A percentile compares a stretch with the other conserved stretches of the same genome.
phyloP scores from a whole-genome alignment of 2,888 invertebrate genomes.

The Cenopis cana region DNA sequence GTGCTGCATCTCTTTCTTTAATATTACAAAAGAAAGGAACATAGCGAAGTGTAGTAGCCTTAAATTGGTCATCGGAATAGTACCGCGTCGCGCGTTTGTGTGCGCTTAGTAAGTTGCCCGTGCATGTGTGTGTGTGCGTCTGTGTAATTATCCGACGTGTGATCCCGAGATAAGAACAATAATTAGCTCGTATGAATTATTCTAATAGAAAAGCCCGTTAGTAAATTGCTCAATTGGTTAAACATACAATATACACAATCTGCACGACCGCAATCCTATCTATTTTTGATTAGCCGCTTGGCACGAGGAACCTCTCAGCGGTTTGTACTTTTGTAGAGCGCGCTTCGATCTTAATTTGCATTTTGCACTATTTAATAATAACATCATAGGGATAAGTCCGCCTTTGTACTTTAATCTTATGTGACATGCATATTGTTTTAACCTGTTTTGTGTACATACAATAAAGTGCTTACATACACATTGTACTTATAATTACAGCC shows the following conservation, averaged over 20 bases:
- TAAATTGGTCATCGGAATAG: conserved; percentile 27
- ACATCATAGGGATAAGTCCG: too few species aligned
- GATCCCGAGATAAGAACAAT: conserved; percentile 60
- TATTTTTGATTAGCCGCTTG: background rate
- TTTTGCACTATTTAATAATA: too few species aligned
- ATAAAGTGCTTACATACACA: too few species aligned
- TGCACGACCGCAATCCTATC: conserved; percentile 5
- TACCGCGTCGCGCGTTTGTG: conserved; percentile 10
- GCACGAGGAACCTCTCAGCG: conserved; percentile 50
- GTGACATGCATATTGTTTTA: too few species aligned
- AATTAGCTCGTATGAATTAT: conserved; percentile 60
- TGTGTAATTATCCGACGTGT: conserved; percentile 59
- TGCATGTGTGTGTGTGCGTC: conserved; percentile 48
- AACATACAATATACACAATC: conserved; percentile 25
- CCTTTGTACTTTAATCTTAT: too few species aligned
- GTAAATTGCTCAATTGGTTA: conserved; percentile 39
- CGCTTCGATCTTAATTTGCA: background rate
- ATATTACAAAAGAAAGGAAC: too few species aligned
- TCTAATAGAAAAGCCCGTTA: conserved; percentile 43
- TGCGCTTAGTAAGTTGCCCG: conserved; percentile 13
- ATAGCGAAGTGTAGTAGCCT: background rate
- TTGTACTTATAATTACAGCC: too few species aligned
- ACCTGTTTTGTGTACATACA: too few species aligned
- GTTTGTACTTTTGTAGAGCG: conserved; percentile 52
- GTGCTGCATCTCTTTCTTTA: too few species aligned